Percentiles rank a stretch among this genome's conserved stretches.
These are phyloP conservation scores for Tauraco erythrolophus DNA, from an alignment of 2,113 vertebrate species.

Conservation along the genomic window DNA sequence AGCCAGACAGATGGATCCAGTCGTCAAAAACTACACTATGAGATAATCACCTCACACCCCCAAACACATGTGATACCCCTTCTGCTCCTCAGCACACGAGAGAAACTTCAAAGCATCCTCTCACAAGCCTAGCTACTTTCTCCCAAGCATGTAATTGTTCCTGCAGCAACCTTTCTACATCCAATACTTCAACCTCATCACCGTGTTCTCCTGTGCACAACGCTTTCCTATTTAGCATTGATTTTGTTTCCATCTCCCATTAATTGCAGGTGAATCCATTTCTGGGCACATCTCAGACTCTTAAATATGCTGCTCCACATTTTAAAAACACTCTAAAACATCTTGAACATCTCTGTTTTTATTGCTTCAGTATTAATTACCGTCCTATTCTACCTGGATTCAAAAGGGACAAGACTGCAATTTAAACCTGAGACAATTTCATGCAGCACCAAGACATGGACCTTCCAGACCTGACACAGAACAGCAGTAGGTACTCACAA, in stretches of 20 bases:
- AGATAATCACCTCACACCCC: neutral
- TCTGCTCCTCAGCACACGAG: neutral
- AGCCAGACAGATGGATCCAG: neutral
- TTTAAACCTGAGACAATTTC: neutral
- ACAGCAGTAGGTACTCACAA: neutral
- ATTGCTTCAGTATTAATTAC: slow-evolving; percentile 2
- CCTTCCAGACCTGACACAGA: neutral
- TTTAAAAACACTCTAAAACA: slow-evolving; percentile 9
- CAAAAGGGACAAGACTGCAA: neutral
- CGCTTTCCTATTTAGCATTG: slow-evolving; percentile 45
- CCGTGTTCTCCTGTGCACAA: neutral
- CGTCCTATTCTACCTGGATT: neutral
- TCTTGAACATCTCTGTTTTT: neutral
- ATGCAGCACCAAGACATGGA: neutral
- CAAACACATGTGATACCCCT: neutral
- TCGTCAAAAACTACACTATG: neutral
- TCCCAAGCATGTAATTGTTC: neutral
- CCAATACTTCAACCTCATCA: slow-evolving; percentile 12
- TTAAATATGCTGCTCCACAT: neutral
- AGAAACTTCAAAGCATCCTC: neutral
- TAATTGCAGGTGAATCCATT: slow-evolving; percentile 37
- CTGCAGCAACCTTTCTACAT: neutral
- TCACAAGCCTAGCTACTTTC: neutral
- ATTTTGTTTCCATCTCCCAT: slow-evolving; percentile 38
- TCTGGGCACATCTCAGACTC: neutral